These are phyloP conservation scores for Danaus chrysippus DNA, from an alignment of 2,888 invertebrate genomes.

Conservation along the genomic window DNA sequence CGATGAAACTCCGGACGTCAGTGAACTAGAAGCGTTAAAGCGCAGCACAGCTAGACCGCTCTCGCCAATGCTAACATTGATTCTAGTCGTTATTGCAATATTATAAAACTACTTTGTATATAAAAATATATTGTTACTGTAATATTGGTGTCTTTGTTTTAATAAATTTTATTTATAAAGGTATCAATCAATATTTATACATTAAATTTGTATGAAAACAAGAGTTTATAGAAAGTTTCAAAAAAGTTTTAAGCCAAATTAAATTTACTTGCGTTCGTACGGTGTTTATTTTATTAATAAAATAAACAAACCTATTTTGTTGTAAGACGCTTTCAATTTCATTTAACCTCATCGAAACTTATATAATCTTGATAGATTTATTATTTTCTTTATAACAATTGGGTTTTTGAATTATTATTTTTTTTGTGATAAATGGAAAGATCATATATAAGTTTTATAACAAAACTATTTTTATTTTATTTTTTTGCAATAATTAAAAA, in stretches of 20 bases:
- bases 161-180: slow-evolving; percentile 7
- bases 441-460: too few relatives aligned
- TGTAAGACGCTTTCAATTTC: slow-evolving; percentile 28
- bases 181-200: neutral
- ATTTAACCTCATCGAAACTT: slow-evolving; percentile 29
- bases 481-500: too few relatives aligned
- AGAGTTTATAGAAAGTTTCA: neutral
- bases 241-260: neutral
- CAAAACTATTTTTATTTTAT: too few relatives aligned
- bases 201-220: neutral
- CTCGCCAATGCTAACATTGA: slow-evolving; percentile 39
- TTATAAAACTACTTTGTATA: slow-evolving; percentile 71
- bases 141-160: slow-evolving; percentile 46
- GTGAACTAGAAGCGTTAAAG: slow-evolving; percentile 68
- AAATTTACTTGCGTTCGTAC: neutral
- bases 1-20: slow-evolving; percentile 67
- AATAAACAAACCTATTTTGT: neutral
- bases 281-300: neutral
- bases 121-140: slow-evolving; percentile 69
- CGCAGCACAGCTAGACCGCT: slow-evolving; percentile 49
- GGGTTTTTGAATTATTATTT: too few relatives aligned
- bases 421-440: too few relatives aligned
- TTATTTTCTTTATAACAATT: slow-evolving; percentile 20
- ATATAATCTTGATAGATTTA: slow-evolving; percentile 20
- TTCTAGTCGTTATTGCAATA: slow-evolving; percentile 56